Base-by-base conservation (phyloP, 2,797 vertebrate genomes). In the Bufotes viridis region DNA sequence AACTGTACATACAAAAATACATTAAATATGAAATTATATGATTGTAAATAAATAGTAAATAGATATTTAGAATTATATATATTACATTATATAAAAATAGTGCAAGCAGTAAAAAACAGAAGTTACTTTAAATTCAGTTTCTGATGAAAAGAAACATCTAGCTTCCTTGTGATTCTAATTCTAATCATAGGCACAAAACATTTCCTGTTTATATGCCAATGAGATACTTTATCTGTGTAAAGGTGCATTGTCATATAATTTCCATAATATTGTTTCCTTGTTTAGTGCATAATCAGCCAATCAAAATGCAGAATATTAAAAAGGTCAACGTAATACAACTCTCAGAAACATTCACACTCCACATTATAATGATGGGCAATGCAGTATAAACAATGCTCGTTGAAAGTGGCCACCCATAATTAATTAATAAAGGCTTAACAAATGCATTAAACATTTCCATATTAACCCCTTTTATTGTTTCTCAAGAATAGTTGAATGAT, bases 241-340 rank as follows among this genome's bases (percentile, higher is more conserved):
- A 61, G 75, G 57, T 74, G 42, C 78, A 75, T 76, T 89, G 83
- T 82, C 78, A 82, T 69, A 51, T 14, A 14, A 86, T 89, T 89
- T 82, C 58, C 84, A 76, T 89, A 85, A 75, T 86, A 69, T 89
- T 89, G 49, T 81, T 89, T 81, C 3, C 15, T 55, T 80, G 82
- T 85, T 81, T 81, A 53, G 67, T 70, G 55, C 42, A 86, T 89
- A 89, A 89, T 89, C 83, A 89, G 87, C 83, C 84, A 86, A 89
- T 89, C 83, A 85, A 82, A 86, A 86, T 86, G 70, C 63, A 67
- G 70, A 69, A 86, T 86, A 86, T 86, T 89, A 82, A 89, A 89
- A 89, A 89, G 87, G 78, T 89, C 83, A 86, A 4, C 58, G 15
- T 81, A 82, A 76, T 86, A 24, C 51, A 57, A 18, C 57, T 89